These are phyloP conservation scores for Nymphalis urticae DNA, from an alignment of 2,888 invertebrate genomes.

Conservation along the genomic window DNA sequence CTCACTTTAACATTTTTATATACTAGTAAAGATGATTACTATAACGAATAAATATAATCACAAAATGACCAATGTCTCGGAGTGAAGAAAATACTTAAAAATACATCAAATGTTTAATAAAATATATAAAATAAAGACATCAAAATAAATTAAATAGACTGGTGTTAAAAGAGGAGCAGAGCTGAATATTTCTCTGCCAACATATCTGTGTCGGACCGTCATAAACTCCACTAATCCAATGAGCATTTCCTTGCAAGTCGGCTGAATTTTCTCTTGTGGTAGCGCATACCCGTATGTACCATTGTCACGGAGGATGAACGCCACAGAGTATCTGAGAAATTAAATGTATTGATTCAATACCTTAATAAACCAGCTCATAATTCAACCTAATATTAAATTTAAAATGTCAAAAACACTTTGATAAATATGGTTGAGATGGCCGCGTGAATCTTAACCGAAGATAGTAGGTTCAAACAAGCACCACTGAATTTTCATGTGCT, in stretches of 20 bases:
- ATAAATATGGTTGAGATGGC: too few species aligned
- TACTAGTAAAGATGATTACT: too few species aligned
- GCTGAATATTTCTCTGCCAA: conserved; percentile 42
- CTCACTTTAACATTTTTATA: too few species aligned
- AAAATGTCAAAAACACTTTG: too few species aligned
- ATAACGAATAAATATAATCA: too few species aligned
- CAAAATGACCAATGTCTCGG: too few species aligned
- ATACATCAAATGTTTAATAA: background rate
- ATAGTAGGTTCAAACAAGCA: too few species aligned
- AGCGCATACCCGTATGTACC: conserved; percentile 86
- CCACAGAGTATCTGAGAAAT: conserved; percentile 57
- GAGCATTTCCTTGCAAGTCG: conserved; percentile 82
- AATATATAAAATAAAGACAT: background rate
- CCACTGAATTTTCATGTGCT: too few species aligned
- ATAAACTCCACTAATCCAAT: conserved; percentile 78
- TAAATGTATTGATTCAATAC: background rate
- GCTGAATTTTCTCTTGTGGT: conserved; percentile 83
- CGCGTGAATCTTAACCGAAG: too few species aligned
- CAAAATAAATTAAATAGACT: background rate
- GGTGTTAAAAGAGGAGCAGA: conserved; percentile 20
- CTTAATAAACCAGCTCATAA: too few species aligned
- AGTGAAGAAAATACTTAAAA: background rate
- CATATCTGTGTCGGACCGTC: conserved; percentile 49
- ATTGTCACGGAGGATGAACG: conserved; percentile 81
- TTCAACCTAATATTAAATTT: too few species aligned